Conservation (phyloP, 2,113 vertebrate species). For the Cottus gobio region DNA sequence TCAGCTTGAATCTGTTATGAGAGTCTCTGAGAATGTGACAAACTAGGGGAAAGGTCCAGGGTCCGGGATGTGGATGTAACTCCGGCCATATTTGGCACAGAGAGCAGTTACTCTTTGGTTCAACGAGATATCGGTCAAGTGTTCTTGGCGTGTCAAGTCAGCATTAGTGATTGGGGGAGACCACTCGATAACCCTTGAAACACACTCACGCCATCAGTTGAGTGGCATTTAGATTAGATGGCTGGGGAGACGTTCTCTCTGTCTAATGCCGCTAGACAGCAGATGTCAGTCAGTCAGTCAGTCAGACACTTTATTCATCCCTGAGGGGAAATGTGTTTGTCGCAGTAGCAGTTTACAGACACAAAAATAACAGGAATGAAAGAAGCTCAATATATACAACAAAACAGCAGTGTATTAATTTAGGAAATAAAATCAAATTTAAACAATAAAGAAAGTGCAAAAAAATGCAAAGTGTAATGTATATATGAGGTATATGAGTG, state of each 20-base stretch:
- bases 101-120: not conserved
- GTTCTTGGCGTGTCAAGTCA: conserved; percentile 35
- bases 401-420: too few species aligned
- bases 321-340: too few species aligned
- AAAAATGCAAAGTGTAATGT: too few species aligned
- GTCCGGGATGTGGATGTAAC: not conserved
- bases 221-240: conserved; percentile 26
- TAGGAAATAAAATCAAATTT: too few species aligned
- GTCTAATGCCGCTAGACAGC: conserved; percentile 12
- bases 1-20: not conserved
- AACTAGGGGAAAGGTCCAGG: conserved; percentile 1
- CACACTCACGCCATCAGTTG: conserved; percentile 1
- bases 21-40: conserved; percentile 8
- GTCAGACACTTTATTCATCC: too few species aligned
- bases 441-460: too few species aligned
- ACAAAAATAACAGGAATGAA: too few species aligned
- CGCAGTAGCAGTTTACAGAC: too few species aligned
- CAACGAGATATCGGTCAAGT: conserved; percentile 25
- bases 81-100: conserved; percentile 15
- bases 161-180: not conserved
- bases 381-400: too few species aligned
- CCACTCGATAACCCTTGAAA: conserved; percentile 26
- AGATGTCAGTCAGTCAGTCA: too few species aligned
- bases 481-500: too few species aligned
- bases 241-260: not conserved